phyloP scores from a whole-genome alignment of 2,888 invertebrate genomes.

The Cephus spinipes region DNA sequence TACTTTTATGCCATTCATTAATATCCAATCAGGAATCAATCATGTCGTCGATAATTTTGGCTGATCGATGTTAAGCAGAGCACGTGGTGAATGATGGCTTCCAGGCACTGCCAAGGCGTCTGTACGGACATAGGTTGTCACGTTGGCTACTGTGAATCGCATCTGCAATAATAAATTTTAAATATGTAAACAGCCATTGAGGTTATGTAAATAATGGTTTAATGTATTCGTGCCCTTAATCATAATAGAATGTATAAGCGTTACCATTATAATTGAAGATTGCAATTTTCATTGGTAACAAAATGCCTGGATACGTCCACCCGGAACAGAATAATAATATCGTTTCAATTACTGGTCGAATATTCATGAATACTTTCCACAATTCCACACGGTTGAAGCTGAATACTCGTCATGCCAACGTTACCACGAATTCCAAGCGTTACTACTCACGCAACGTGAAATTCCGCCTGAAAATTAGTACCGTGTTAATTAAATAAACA shows the following conservation, averaged over 20 bases:
- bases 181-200: neutral
- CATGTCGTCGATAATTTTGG: neutral
- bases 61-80: neutral
- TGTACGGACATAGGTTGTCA: neutral
- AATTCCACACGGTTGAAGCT: neutral
- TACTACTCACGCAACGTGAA: neutral
- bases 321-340: neutral
- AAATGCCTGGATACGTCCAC: neutral
- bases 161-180: neutral
- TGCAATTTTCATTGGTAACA: neutral
- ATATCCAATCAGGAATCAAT: neutral
- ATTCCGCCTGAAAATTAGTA: neutral
- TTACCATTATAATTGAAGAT: neutral
- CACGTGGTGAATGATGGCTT: neutral
- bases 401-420: neutral
- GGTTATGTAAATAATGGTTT: neutral
- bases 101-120: neutral
- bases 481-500: neutral
- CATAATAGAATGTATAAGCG: neutral
- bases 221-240: neutral
- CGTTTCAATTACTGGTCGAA: neutral
- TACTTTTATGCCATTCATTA: neutral
- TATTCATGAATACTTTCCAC: neutral
- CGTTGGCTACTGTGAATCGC: neutral
- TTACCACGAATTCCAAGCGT: neutral